Conservation (phyloP, 2,797 vertebrate genomes). For the Premnoplex brunnescens region DNA sequence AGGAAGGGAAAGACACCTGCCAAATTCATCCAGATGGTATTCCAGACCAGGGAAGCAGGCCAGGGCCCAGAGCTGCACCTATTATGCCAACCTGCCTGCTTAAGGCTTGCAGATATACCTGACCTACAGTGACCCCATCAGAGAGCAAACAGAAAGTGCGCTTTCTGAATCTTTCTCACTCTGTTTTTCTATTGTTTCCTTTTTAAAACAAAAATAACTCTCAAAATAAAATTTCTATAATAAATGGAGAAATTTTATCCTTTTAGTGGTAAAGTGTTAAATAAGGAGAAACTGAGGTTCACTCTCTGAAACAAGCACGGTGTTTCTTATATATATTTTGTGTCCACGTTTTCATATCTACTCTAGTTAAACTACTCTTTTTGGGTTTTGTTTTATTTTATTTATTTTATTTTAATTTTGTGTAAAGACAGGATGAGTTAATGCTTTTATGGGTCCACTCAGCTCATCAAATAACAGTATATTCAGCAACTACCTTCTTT, state of each 20-base stretch:
- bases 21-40: slow-evolving; percentile 14
- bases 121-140: not conserved
- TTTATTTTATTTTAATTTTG: not conserved
- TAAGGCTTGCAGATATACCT: not conserved
- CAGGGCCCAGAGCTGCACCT: not conserved
- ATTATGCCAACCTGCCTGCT: not conserved
- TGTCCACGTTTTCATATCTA: not conserved
- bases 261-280: not conserved
- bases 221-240: not conserved
- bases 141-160: not conserved
- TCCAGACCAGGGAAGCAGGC: not conserved
- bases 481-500: not conserved
- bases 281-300: not conserved
- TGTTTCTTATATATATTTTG: not conserved
- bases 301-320: not conserved
- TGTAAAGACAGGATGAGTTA: not conserved
- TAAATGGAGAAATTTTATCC: not conserved
- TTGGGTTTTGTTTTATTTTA: not conserved
- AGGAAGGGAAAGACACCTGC: not conserved
- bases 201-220: not conserved
- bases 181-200: not conserved
- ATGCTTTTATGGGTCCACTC: not conserved
- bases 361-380: not conserved
- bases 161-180: not conserved
- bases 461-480: not conserved